Evolutionary conservation across 2,888 invertebrate genomes (phyloP).

Genomic region (Callyntrura guangdongensis): DNA sequence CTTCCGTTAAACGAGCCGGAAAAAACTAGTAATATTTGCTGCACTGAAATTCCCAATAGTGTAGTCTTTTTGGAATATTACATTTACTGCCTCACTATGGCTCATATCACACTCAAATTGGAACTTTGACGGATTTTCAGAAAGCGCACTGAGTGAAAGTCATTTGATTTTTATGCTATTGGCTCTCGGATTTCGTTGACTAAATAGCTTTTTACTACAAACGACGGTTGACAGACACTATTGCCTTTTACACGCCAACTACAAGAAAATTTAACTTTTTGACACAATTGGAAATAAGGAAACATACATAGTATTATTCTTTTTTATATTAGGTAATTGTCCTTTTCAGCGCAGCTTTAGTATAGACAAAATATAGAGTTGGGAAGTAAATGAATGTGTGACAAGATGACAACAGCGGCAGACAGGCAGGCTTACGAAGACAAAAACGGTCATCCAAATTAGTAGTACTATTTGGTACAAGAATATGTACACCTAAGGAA

Average conservation of each 20-base stretch:
- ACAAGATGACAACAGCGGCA: neutral
- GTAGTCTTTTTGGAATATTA: neutral
- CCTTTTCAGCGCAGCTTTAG: neutral
- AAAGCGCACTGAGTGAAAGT: slow-evolving; percentile 22
- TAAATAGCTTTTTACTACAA: slow-evolving; percentile 27
- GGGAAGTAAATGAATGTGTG: slow-evolving; percentile 52
- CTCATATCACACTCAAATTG: slow-evolving; percentile 24
- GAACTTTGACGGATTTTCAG: slow-evolving; percentile 5
- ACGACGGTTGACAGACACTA: slow-evolving; percentile 45
- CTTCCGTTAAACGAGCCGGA: neutral
- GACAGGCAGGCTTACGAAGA: neutral
- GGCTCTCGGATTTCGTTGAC: neutral
- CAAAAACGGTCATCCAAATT: neutral
- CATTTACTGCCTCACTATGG: neutral
- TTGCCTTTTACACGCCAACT: slow-evolving; percentile 15
- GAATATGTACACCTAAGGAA: slow-evolving; percentile 32
- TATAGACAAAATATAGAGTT: neutral
- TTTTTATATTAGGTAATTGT: neutral
- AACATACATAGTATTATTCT: slow-evolving; percentile 33
- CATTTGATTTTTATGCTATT: too few relatives aligned
- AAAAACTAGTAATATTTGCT: neutral
- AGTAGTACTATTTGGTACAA: neutral
- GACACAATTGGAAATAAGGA: slow-evolving; percentile 68
- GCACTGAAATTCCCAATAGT: slow-evolving; percentile 13
- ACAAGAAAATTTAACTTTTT: slow-evolving; percentile 59